phyloP scores from a whole-genome alignment of 2,888 invertebrate species.

The Nipponacmea schrenckii region DNA sequence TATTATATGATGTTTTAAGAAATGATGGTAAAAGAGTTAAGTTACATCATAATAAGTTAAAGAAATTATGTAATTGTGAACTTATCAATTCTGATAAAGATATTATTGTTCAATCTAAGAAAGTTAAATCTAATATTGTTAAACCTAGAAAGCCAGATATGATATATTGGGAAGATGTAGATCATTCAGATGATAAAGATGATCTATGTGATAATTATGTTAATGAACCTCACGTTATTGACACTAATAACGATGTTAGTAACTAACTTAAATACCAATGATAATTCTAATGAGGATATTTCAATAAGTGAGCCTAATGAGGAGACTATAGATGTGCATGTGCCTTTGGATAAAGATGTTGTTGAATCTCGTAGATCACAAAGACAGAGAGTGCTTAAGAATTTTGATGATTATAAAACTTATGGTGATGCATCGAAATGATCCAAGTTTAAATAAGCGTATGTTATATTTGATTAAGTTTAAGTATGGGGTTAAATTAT shows the following conservation, averaged over 20 bases:
- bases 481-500: too few relatives aligned
- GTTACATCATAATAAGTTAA: conserved; percentile 8
- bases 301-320: too few relatives aligned
- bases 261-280: too few relatives aligned
- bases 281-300: too few relatives aligned
- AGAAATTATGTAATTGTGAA: neutral
- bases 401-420: neutral
- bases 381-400: neutral
- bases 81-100: neutral
- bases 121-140: too few relatives aligned
- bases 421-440: neutral
- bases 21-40: neutral
- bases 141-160: too few relatives aligned
- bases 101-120: neutral
- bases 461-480: too few relatives aligned
- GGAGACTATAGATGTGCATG: neutral
- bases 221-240: neutral
- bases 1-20: neutral
- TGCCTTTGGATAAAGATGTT: too few relatives aligned
- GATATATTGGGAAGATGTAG: too few relatives aligned
- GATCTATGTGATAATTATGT: neutral
- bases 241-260: neutral
- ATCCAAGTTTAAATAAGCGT: neutral
- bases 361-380: neutral
- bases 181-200: too few relatives aligned